phyloP scores from a whole-genome alignment of 2,888 invertebrate genomes.

The Lepidocyrtoides sp. region DNA sequence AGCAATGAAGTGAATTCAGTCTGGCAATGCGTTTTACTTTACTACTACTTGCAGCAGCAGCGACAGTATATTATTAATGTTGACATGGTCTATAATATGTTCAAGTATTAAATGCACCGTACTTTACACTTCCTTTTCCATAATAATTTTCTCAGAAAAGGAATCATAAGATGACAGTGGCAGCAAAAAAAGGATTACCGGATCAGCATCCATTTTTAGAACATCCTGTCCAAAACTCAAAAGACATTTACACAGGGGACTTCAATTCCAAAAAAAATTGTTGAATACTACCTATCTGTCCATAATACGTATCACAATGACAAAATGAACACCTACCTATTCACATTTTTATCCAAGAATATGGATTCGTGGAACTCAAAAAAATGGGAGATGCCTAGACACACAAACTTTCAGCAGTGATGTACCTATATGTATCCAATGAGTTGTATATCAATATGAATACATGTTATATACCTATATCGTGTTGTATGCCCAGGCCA shows the following conservation, averaged over 20 bases:
- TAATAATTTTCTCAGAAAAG: not conserved
- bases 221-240: conserved; percentile 28
- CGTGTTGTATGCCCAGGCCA: too few species aligned
- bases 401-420: not conserved
- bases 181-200: conserved; percentile 31
- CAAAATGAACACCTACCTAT: not conserved
- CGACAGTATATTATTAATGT: too few species aligned
- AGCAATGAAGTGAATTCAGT: not conserved
- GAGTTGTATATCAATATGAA: too few species aligned
- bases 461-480: not conserved
- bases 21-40: not conserved
- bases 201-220: conserved; percentile 38
- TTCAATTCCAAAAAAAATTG: conserved; percentile 11
- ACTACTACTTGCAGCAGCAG: too few species aligned
- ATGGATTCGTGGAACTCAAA: conserved; percentile 11
- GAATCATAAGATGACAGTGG: not conserved
- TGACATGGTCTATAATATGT: too few species aligned
- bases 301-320: conserved; percentile 20
- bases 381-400: not conserved
- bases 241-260: conserved; percentile 1
- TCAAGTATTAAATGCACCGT: too few species aligned
- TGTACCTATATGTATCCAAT: too few species aligned
- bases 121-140: too few species aligned
- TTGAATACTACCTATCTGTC: conserved; percentile 10
- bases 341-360: conserved; percentile 9